Evolutionary conservation across 2,797 vertebrate species (phyloP).

Genomic region (Rhodeus uyekii): DNA sequence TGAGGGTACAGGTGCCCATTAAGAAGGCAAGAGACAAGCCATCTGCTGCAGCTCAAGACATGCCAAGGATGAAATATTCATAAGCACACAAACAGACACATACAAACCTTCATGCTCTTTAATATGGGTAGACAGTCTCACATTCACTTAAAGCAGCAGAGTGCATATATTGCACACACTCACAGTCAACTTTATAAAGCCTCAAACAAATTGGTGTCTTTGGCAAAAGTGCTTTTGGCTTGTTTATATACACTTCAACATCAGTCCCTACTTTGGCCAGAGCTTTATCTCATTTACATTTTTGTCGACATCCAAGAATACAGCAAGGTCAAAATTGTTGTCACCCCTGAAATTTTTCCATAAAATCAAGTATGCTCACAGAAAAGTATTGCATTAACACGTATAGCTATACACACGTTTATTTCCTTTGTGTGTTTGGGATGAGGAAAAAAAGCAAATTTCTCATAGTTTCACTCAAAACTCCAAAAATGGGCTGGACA

Average conservation of each 20-base stretch:
- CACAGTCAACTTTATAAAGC: conserved; percentile 15
- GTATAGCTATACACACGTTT: too few relatives aligned
- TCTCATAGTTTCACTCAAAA: too few relatives aligned
- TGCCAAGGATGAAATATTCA: conserved; percentile 60
- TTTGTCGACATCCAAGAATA: background rate
- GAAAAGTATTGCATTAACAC: too few relatives aligned
- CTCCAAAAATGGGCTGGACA: too few relatives aligned
- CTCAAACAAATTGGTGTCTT: conserved; percentile 32
- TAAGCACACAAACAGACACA: conserved; percentile 31
- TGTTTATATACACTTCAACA: background rate
- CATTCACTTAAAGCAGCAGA: conserved; percentile 10
- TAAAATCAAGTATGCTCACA: too few relatives aligned
- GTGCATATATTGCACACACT: background rate
- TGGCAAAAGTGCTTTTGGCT: background rate
- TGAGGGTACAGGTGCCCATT: conserved; percentile 56
- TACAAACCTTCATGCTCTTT: conserved; percentile 22
- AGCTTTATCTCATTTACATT: background rate
- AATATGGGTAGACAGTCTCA: conserved; percentile 1
- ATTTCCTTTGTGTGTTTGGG: too few relatives aligned
- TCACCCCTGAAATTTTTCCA: too few relatives aligned
- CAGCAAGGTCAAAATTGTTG: too few relatives aligned
- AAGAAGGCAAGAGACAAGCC: conserved; percentile 55
- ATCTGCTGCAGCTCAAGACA: conserved; percentile 58
- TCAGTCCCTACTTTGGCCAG: conserved; percentile 1
- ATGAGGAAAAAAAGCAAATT: too few relatives aligned